Evolutionary conservation across 1,140 invertebrate species (phyloP).

Genomic region (Bombus terrestris): DNA sequence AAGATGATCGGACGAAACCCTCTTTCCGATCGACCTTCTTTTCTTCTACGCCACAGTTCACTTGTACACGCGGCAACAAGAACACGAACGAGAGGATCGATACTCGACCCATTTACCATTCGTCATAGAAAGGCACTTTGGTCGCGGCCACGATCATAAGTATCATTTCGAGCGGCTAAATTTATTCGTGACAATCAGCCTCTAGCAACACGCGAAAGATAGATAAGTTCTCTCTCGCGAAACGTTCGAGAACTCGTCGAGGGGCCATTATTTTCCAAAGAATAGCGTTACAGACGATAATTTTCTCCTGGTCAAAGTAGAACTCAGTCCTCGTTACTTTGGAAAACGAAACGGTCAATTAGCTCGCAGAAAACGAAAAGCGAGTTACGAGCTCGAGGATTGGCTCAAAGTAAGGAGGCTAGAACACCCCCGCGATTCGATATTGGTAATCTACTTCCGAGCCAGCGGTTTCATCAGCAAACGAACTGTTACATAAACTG

Average conservation of each 20-base stretch:
- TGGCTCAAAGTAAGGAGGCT: no score
- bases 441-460: no score
- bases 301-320: neutral
- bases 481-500: no score
- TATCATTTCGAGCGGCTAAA: neutral
- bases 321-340: neutral
- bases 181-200: neutral
- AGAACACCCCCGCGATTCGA: no score
- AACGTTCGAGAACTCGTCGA: neutral
- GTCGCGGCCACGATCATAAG: slow-evolving; percentile 14
- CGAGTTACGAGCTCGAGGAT: neutral
- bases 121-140: slow-evolving; percentile 11
- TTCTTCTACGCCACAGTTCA: neutral
- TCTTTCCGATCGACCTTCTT: neutral
- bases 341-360: slow-evolving; percentile 21
- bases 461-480: no score
- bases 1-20: neutral
- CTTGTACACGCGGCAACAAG: slow-evolving; percentile 2
- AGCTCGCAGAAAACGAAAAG: neutral
- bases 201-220: neutral
- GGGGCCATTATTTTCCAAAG: neutral
- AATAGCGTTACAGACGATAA: neutral
- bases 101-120: slow-evolving; percentile 33
- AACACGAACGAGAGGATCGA: slow-evolving; percentile 9
- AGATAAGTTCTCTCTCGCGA: no score